Evolutionary conservation across 1,140 invertebrate genomes (phyloP).

Genomic region (Antheraea mylitta): DNA sequence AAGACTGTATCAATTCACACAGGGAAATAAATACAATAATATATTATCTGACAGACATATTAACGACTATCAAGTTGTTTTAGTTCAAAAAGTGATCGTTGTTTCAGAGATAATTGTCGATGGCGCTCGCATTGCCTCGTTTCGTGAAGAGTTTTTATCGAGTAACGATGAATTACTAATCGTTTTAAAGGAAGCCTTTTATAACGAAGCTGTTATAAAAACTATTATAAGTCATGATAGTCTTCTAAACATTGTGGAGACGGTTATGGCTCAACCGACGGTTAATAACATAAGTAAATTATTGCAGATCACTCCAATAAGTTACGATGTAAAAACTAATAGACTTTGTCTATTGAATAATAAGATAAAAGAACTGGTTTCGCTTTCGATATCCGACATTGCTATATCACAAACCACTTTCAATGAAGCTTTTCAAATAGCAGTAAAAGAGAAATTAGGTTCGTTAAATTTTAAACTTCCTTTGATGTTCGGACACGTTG

Average conservation of each 20-base stretch:
- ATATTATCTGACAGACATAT: constrained; percentile 9
- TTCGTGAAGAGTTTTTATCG: constrained; percentile 16
- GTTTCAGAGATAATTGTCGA: constrained; percentile 5
- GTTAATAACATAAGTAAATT: background rate
- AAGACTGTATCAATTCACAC: background rate
- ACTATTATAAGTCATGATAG: background rate
- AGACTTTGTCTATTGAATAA: constrained; percentile 6
- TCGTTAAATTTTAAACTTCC: constrained; percentile 15
- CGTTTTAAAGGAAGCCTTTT: constrained; percentile 5
- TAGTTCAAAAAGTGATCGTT: constrained; percentile 9
- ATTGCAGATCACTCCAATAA: background rate
- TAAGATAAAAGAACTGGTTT: background rate
- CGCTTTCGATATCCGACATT: background rate
- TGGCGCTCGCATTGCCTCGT: background rate
- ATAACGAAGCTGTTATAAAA: background rate
- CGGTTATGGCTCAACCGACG: background rate
- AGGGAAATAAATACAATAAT: constrained; percentile 5
- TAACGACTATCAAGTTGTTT: constrained; percentile 15
- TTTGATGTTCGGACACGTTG: constrained; percentile 14
- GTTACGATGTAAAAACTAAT: constrained; percentile 10
- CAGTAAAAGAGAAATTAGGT: background rate
- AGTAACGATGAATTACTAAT: background rate
- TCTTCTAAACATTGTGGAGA: background rate
- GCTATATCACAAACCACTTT: background rate
- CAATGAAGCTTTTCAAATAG: constrained; percentile 6